Percentiles rank a stretch among this genome's conserved stretches.
phyloP scores from a whole-genome alignment of 2,797 vertebrate species.

The Fistularia commersonii region DNA sequence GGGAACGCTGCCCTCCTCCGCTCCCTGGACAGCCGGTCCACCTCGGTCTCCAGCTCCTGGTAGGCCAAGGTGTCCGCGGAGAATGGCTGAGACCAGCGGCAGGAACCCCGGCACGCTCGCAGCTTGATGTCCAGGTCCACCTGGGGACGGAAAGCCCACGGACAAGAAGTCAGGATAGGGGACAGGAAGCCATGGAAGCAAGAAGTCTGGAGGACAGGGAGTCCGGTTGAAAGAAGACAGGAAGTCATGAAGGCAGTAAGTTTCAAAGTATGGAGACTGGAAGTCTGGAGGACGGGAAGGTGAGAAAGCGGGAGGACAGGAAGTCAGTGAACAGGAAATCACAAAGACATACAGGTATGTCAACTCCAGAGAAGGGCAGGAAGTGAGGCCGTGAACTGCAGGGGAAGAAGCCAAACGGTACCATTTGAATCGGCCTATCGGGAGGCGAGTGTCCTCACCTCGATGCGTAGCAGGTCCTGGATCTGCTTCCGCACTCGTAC shows the following conservation, averaged over 20 bases:
- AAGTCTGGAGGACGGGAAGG: too few relatives aligned
- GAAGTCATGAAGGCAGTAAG: too few relatives aligned
- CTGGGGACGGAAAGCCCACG: slow-evolving; percentile 35
- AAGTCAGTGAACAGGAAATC: too few relatives aligned
- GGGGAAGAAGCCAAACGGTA: not conserved
- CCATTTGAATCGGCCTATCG: not conserved
- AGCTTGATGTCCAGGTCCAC: slow-evolving; percentile 91
- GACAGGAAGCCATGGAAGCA: too few relatives aligned
- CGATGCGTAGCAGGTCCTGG: slow-evolving; percentile 45
- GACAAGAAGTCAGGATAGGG: not conserved
- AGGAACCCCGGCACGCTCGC: slow-evolving; percentile 83
- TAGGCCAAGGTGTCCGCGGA: slow-evolving; percentile 69
- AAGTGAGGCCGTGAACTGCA: not conserved
- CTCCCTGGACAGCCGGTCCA: slow-evolving; percentile 25
- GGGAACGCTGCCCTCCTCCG: not conserved
- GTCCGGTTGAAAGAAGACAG: too few relatives aligned
- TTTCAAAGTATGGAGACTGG: too few relatives aligned
- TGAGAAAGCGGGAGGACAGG: too few relatives aligned
- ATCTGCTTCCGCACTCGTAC: slow-evolving; percentile 42
- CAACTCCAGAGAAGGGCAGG: too few relatives aligned
- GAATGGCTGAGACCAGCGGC: slow-evolving; percentile 65
- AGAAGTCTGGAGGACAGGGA: too few relatives aligned
- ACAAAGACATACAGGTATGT: too few relatives aligned
- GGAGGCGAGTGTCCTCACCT: slow-evolving; percentile 48
- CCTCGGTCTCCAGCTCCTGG: slow-evolving; percentile 64